Conservation (phyloP, 2,888 invertebrate genomes). For the Luperina nickerlii region DNA sequence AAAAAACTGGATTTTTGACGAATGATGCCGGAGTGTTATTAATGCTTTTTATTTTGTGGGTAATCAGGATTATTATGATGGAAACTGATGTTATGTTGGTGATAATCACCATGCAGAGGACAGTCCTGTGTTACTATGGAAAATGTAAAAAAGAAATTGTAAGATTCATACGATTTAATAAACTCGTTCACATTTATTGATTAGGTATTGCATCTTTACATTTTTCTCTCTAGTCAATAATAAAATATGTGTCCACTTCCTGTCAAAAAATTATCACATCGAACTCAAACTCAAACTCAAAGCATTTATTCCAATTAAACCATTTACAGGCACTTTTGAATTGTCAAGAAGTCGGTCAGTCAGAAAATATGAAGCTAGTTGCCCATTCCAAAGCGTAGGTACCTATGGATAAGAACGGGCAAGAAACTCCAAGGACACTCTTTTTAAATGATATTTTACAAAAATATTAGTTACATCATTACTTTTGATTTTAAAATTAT, state of each 20-base stretch:
- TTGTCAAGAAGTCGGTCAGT: too few relatives aligned
- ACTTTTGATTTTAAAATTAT: too few relatives aligned
- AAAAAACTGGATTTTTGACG: constrained; percentile 35
- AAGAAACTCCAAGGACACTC: too few relatives aligned
- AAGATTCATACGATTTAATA: neutral
- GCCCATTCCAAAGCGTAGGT: too few relatives aligned
- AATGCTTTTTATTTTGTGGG: constrained; percentile 23
- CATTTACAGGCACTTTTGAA: too few relatives aligned
- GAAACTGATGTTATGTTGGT: neutral
- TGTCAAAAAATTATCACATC: neutral
- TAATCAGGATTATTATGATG: constrained; percentile 3
- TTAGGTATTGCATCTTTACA: neutral
- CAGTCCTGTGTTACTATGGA: neutral
- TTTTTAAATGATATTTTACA: too few relatives aligned
- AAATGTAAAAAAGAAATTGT: neutral
- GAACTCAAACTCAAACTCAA: too few relatives aligned
- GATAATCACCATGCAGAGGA: neutral
- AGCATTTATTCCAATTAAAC: too few relatives aligned
- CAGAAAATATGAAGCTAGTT: too few relatives aligned
- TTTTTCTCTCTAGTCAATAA: neutral
- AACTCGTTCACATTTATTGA: neutral
- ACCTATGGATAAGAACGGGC: too few relatives aligned
- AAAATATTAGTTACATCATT: too few relatives aligned
- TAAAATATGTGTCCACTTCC: neutral
- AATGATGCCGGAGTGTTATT: neutral